phyloP scores from a whole-genome alignment of 2,888 invertebrate species.

The Beris morrisii region DNA sequence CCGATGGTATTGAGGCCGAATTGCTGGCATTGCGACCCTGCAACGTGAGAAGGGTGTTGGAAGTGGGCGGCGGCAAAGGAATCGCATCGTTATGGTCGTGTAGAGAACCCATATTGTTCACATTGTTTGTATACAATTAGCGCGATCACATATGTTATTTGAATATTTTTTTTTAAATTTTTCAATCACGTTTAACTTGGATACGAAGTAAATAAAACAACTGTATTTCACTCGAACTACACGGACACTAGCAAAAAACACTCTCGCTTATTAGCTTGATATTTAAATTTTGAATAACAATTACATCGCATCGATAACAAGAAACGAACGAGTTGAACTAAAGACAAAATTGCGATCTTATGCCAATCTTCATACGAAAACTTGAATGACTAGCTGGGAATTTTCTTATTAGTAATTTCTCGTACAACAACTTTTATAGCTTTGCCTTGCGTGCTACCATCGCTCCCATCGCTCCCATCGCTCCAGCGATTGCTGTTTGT shows the following conservation, averaged over 20 bases:
- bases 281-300: slow-evolving; percentile 8
- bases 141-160: not conserved
- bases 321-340: slow-evolving; percentile 1
- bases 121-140: not conserved
- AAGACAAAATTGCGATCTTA: not conserved
- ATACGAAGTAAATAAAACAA: not conserved
- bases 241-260: not conserved
- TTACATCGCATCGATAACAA: slow-evolving; percentile 2
- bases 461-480: too few relatives aligned
- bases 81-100: slow-evolving; percentile 36
- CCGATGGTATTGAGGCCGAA: slow-evolving; percentile 42
- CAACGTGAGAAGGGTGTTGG: slow-evolving; percentile 47
- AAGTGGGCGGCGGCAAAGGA: slow-evolving; percentile 44
- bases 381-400: slow-evolving; percentile 20
- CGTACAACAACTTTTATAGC: too few relatives aligned
- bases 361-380: not conserved
- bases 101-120: slow-evolving; percentile 17
- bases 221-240: slow-evolving; percentile 1
- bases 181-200: too few relatives aligned
- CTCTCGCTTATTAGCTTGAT: not conserved
- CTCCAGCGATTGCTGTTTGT: too few relatives aligned
- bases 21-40: slow-evolving; percentile 44
- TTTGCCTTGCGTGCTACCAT: too few relatives aligned
- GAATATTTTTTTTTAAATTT: not conserved
- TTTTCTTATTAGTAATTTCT: too few relatives aligned